Evolutionary conservation across 2,113 vertebrate genomes (phyloP).

Genomic region (Micronycteris hirsuta): DNA sequence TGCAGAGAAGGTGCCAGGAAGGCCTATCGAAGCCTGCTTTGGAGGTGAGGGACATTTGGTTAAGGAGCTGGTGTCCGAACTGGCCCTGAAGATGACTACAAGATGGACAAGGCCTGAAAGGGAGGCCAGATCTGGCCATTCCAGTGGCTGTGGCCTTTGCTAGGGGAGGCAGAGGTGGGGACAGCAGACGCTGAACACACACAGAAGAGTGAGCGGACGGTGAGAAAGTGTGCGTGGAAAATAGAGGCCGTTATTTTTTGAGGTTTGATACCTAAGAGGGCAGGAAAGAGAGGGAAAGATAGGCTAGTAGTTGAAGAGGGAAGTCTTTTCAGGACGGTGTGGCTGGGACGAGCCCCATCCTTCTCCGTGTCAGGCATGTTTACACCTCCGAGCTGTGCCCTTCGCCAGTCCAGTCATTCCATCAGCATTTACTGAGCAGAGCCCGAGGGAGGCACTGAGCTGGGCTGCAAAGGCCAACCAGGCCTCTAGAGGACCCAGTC

Average conservation of each 20-base stretch:
- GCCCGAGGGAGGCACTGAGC: background rate
- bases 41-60: background rate
- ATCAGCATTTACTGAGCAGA: background rate
- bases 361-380: rapidly evolving
- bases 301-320: background rate
- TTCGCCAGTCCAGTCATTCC: rapidly evolving
- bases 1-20: background rate
- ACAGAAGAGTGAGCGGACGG: background rate
- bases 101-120: background rate
- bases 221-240: background rate
- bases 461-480: background rate
- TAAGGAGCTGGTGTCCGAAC: background rate
- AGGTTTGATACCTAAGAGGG: background rate
- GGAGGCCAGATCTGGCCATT: background rate
- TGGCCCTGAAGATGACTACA: background rate
- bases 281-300: background rate
- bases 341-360: rapidly evolving
- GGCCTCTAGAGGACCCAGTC: background rate
- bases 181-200: background rate
- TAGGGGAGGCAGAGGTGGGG: background rate
- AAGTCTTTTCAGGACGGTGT: background rate
- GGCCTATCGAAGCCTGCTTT: background rate
- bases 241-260: background rate
- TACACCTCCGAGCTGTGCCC: background rate
- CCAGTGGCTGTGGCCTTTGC: background rate